These are phyloP conservation scores for Anhinga anhinga DNA, from an alignment of 2,113 vertebrate genomes.

Conservation along the genomic window DNA sequence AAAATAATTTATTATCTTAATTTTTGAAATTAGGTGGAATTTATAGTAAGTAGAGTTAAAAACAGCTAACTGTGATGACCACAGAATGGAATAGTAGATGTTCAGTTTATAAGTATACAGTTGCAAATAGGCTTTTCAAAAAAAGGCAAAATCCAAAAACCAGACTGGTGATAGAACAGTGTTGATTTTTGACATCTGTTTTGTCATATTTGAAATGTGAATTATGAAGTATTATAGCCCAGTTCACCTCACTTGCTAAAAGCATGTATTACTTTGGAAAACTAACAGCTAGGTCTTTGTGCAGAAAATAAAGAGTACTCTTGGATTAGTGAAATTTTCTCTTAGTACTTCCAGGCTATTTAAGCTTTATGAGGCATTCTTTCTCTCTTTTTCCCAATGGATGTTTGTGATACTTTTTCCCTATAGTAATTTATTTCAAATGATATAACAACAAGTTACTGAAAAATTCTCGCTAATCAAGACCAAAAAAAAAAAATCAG, in stretches of 20 bases:
- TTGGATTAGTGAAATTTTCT: neutral
- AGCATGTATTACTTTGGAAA: neutral
- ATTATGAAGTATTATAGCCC: neutral
- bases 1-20: neutral
- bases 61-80: constrained; percentile 12
- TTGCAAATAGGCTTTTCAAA: neutral
- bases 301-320: neutral
- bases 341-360: neutral
- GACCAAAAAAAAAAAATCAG: neutral
- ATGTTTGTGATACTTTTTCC: neutral
- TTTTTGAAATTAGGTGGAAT: neutral
- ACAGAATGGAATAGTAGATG: constrained; percentile 12
- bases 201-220: neutral
- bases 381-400: neutral
- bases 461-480: neutral
- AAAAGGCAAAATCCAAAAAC: neutral
- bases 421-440: neutral
- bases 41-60: constrained; percentile 7
- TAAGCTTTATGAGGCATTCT: neutral
- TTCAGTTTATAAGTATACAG: constrained; percentile 33
- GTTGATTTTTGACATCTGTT: neutral
- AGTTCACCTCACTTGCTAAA: constrained; percentile 24
- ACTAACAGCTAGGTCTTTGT: neutral
- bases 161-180: neutral
- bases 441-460: neutral